Percentiles rank a stretch among this genome's conserved stretches.
Conservation (phyloP, 2,113 vertebrate species). For the Aegypius monachus region DNA sequence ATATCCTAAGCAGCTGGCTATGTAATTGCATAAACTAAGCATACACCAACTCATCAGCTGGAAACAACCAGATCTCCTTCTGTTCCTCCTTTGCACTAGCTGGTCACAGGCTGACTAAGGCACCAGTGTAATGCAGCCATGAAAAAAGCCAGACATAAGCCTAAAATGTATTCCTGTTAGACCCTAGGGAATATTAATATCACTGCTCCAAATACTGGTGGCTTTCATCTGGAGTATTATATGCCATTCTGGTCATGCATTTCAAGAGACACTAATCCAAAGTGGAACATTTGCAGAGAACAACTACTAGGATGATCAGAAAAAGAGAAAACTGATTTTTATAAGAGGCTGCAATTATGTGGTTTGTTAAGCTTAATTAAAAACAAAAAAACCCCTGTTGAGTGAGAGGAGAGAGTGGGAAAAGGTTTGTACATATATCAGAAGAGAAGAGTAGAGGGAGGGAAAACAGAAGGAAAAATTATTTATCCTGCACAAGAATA, state of each 20-base stretch:
- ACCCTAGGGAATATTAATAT: background rate
- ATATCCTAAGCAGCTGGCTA: slow-evolving; percentile 54
- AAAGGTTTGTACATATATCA: background rate
- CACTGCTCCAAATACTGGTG: background rate
- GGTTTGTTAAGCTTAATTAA: background rate
- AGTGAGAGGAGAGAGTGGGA: background rate
- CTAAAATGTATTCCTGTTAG: background rate
- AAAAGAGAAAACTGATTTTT: background rate
- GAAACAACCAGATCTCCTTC: slow-evolving; percentile 45
- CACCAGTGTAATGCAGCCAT: background rate
- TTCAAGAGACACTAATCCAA: background rate
- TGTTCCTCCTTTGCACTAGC: slow-evolving; percentile 42
- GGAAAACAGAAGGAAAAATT: background rate
- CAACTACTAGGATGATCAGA: background rate
- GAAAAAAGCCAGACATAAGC: background rate
- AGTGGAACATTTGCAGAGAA: background rate
- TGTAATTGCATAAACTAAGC: slow-evolving; percentile 35
- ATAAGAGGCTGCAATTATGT: background rate
- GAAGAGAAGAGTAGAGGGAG: background rate
- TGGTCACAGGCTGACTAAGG: slow-evolving; percentile 38
- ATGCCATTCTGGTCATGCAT: background rate
- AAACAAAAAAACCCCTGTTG: background rate
- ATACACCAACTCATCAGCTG: slow-evolving; percentile 61
- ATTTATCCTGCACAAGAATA: background rate
- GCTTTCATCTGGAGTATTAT: background rate